phyloP scores from a whole-genome alignment of 2,113 vertebrate genomes.

The Alligator mississippiensis region DNA sequence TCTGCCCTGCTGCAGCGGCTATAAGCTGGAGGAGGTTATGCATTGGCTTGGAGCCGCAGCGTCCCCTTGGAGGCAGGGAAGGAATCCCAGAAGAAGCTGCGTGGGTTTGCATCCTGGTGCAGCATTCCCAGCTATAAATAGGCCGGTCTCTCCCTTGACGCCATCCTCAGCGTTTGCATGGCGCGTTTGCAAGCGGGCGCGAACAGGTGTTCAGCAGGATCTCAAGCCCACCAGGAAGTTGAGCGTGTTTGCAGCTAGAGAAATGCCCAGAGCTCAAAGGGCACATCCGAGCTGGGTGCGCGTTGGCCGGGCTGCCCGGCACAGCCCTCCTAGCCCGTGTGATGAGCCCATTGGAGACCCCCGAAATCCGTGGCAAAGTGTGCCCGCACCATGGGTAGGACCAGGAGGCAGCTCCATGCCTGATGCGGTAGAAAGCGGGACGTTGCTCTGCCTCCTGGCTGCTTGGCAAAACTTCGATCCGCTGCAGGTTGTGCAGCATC shows the following conservation, averaged over 20 bases:
- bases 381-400: background rate
- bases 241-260: conserved; percentile 33
- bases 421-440: background rate
- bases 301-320: background rate
- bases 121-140: conserved; percentile 33
- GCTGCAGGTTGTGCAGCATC: background rate
- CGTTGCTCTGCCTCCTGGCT: background rate
- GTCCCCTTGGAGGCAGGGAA: no score
- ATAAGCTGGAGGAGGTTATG: background rate
- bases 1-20: background rate
- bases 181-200: background rate
- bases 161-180: background rate
- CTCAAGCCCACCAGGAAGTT: conserved; percentile 34
- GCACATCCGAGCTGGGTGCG: background rate
- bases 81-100: background rate
- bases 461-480: background rate
- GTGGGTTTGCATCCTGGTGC: conserved; percentile 3
- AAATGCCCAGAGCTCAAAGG: conserved; percentile 30
- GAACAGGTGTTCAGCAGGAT: conserved; percentile 53
- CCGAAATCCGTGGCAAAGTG: background rate
- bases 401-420: background rate
- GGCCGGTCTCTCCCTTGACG: background rate
- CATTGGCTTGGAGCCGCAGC: no score
- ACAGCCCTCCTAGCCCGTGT: background rate
- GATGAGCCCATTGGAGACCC: background rate